phyloP scores from a whole-genome alignment of 2,113 vertebrate genomes.

The Pelusios castaneus region DNA sequence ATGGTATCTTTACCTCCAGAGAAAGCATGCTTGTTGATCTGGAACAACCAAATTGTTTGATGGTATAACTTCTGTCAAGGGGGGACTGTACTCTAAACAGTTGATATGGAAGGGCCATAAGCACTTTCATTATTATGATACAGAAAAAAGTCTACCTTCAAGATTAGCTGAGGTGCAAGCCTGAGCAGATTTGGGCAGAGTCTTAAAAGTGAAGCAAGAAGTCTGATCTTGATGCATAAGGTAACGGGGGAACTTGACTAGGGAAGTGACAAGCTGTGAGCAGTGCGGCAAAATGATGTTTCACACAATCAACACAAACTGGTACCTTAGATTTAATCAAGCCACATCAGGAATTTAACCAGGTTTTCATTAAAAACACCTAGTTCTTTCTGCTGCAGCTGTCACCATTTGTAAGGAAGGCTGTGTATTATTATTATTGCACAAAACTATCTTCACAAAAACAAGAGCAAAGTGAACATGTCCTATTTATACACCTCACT shows the following conservation, averaged over 20 bases:
- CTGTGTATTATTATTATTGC: background rate
- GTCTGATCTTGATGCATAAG: background rate
- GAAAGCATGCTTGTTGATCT: slow-evolving; percentile 98
- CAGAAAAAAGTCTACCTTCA: accelerated
- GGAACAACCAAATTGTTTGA: background rate
- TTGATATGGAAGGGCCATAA: background rate
- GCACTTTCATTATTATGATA: background rate
- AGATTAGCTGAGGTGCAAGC: background rate
- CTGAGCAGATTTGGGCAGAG: background rate
- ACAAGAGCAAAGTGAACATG: background rate
- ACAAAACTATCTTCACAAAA: background rate
- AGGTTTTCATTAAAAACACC: background rate
- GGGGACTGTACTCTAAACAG: background rate
- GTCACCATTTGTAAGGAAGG: background rate
- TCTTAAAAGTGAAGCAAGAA: background rate
- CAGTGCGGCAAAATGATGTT: background rate
- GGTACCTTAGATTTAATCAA: background rate
- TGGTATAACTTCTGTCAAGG: background rate
- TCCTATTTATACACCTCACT: background rate
- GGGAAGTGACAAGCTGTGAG: background rate
- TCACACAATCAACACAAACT: background rate
- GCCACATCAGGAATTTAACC: background rate
- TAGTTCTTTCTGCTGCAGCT: background rate
- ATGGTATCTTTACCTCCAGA: slow-evolving; percentile 95
- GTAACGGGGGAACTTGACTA: background rate